Evolutionary conservation across 2,113 vertebrate species (phyloP), one percentile per base, ranked within the genome.

Genomic region (Triplophysa tibetana): DNA sequence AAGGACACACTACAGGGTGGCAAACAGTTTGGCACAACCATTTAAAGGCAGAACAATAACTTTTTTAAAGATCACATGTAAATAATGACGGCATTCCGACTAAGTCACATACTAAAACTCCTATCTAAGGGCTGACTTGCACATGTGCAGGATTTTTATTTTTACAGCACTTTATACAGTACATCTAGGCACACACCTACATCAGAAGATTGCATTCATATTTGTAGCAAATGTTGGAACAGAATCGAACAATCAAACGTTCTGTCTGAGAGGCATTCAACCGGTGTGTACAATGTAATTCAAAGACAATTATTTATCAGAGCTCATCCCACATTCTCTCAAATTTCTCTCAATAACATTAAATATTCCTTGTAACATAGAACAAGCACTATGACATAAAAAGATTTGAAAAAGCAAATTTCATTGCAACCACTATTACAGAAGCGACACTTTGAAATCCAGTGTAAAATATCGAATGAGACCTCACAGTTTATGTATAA

Each of bases 21-120:
- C 90, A 88, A 89, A 90, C 88, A 85, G 86, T 92, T 92, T 93
- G 92, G 91, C 92, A 93, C 92, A 85, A 90, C 91, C 91, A 11
- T 91, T 84, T 87, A 91, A 92, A 92, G 87, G 90, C 88, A 89
- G 86, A 90, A 89, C 85, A 56, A 85, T 24, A 87, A 68, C 65
- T 82, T 65, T 62, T 78, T 70, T 73, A 84, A 70, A 83, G 80
- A 88, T 84, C 89, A 89, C 89, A 88, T 87, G 88, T 85, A 85
- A 90, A 88, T 77, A 83, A 88, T 85, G 58, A 68, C 54, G 52
- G 82, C 79, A 87, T 85, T 81, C 88, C 87, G 84, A 91, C 87
- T 87, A 87, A 86, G 81, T 88, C 89, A 93, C 90, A 86, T 85
- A 89, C 87, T 78, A 85, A 89, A 89, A 90, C 73, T 80, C 60